phyloP scores from a whole-genome alignment of 2,113 vertebrate species.

The Dissostichus mawsoni region DNA sequence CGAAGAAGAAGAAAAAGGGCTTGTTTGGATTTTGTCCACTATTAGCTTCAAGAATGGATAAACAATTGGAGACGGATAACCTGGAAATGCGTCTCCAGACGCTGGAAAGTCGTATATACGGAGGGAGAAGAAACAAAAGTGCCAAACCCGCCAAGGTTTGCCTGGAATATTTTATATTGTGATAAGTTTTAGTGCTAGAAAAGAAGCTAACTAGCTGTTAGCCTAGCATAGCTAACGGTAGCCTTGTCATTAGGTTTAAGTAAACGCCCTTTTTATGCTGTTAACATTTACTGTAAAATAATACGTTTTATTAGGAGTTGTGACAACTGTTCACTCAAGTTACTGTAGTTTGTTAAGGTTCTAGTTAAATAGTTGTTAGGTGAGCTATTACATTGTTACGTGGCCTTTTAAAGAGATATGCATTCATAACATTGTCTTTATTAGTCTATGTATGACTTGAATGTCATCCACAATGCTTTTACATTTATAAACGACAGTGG shows the following conservation, averaged over 20 bases:
- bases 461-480: not conserved
- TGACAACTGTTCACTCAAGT: not conserved
- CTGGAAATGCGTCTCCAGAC: conserved; percentile 86
- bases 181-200: not conserved
- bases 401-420: not conserved
- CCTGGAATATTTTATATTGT: not conserved
- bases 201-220: conserved; percentile 39
- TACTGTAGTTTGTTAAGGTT: accelerated
- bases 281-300: not conserved
- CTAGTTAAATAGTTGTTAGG: too few species aligned
- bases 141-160: conserved; percentile 80
- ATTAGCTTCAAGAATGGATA: conserved; percentile 53
- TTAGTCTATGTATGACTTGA: not conserved
- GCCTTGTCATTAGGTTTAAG: not conserved
- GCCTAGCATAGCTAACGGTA: conserved; percentile 21
- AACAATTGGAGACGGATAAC: conserved; percentile 53
- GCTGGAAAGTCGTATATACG: conserved; percentile 86
- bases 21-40: not conserved
- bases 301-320: not conserved
- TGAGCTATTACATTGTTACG: not conserved
- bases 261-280: conserved; percentile 50
- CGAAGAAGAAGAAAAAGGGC: too few species aligned
- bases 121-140: conserved; percentile 70
- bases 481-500: not conserved
- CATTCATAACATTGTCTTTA: too few species aligned